Percentiles rank a stretch among this genome's conserved stretches.
Conservation (phyloP, 2,797 vertebrate species). For the Anguilla anguilla region DNA sequence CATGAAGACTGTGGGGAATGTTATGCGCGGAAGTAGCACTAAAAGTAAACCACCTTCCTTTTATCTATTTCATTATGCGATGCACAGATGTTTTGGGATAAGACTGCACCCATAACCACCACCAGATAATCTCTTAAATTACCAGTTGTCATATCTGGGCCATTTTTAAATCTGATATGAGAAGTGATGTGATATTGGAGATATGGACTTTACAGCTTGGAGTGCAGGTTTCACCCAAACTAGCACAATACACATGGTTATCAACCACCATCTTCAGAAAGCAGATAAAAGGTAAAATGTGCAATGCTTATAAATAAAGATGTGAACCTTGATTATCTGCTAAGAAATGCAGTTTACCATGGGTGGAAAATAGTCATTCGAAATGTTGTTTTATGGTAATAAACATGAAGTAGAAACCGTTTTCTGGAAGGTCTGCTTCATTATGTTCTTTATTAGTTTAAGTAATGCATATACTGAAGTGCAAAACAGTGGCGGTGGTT, state of each 20-base stretch:
- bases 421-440: conserved; percentile 13
- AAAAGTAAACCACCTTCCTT: conserved; percentile 48
- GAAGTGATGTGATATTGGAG: conserved; percentile 49
- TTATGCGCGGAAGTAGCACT: neutral
- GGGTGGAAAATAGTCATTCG: conserved; percentile 38
- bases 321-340: conserved; percentile 61
- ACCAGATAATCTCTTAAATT: conserved; percentile 52
- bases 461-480: conserved; percentile 25
- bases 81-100: conserved; percentile 52
- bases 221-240: conserved; percentile 35
- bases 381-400: neutral
- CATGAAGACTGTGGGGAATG: neutral
- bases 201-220: conserved; percentile 51
- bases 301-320: conserved; percentile 60
- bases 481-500: conserved; percentile 22
- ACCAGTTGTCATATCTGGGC: conserved; percentile 64
- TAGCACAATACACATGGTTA: conserved; percentile 50
- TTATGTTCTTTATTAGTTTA: conserved; percentile 37
- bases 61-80: conserved; percentile 54
- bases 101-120: conserved; percentile 46
- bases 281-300: conserved; percentile 61
- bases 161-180: conserved; percentile 55
- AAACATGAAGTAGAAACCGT: neutral
- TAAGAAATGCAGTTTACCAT: conserved; percentile 60
- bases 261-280: conserved; percentile 65